Evolutionary conservation across 2,888 invertebrate species (phyloP).

Genomic region (Thera britannica): DNA sequence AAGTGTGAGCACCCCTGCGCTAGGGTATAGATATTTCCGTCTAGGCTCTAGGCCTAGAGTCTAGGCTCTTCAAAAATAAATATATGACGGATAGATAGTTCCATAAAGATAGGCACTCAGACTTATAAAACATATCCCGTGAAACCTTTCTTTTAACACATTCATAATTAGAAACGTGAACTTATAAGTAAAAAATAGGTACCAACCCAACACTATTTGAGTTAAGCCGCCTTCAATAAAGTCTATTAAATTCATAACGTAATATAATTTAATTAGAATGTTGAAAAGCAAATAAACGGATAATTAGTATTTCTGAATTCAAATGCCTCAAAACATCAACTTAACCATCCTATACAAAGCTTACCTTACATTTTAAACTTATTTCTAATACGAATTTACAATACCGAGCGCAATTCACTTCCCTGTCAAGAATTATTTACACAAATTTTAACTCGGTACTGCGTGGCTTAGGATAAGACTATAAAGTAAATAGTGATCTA

Average conservation of each 20-base stretch:
- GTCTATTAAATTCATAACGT: conserved; percentile 13
- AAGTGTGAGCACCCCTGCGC: no score
- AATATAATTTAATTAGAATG: conserved; percentile 4
- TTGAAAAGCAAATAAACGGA: conserved; percentile 12
- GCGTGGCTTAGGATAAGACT: conserved; percentile 1
- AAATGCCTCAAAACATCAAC: conserved; percentile 32
- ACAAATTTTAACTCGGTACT: conserved; percentile 16
- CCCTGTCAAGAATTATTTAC: conserved; percentile 10
- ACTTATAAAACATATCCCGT: no score
- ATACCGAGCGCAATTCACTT: conserved; percentile 17
- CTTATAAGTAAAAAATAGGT: neutral
- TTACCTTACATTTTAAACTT: conserved; percentile 29
- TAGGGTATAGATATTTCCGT: no score
- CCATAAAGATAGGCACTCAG: no score
- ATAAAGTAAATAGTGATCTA: conserved; percentile 11
- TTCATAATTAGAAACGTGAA: no score
- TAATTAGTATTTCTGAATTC: conserved; percentile 7
- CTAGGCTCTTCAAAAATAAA: no score
- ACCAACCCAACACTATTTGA: conserved; percentile 3
- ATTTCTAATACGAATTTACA: conserved; percentile 21
- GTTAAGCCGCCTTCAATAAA: conserved; percentile 25
- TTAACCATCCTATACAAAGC: conserved; percentile 24
- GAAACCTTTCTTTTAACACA: no score
- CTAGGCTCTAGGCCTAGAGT: no score
- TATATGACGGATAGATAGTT: no score